A percentile compares a stretch with the other conserved stretches of the same genome.
phyloP scores from a whole-genome alignment of 2,113 vertebrate genomes.

The Ceyx melanurus region DNA sequence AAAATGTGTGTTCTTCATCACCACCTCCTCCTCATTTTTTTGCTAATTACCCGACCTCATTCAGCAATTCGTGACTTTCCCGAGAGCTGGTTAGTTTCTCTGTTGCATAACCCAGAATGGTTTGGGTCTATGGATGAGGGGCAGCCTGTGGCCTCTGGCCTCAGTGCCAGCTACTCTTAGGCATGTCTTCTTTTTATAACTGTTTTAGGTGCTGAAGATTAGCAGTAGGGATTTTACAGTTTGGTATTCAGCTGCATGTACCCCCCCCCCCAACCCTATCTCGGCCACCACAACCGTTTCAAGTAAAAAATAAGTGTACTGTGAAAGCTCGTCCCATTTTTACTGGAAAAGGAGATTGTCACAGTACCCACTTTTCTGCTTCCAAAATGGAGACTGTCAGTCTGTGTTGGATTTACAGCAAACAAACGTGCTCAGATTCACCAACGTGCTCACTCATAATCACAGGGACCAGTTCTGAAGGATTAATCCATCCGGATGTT shows the following conservation, averaged over 20 bases:
- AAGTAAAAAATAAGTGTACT: background rate
- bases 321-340: background rate
- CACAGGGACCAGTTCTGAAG: background rate
- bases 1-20: background rate
- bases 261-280: accelerated
- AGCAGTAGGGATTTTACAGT: background rate
- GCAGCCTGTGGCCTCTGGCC: background rate
- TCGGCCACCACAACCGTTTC: background rate
- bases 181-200: background rate
- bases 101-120: background rate
- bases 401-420: background rate
- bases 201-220: background rate
- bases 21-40: background rate
- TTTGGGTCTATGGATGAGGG: background rate
- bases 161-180: background rate
- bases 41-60: background rate
- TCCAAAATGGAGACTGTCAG: background rate
- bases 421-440: background rate
- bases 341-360: background rate
- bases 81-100: background rate
- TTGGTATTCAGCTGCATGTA: background rate
- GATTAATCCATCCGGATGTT: background rate
- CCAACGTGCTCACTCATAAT: background rate
- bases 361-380: background rate
- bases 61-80: background rate